phyloP scores from a whole-genome alignment of 1,140 invertebrate genomes.

The Idris sp. region DNA sequence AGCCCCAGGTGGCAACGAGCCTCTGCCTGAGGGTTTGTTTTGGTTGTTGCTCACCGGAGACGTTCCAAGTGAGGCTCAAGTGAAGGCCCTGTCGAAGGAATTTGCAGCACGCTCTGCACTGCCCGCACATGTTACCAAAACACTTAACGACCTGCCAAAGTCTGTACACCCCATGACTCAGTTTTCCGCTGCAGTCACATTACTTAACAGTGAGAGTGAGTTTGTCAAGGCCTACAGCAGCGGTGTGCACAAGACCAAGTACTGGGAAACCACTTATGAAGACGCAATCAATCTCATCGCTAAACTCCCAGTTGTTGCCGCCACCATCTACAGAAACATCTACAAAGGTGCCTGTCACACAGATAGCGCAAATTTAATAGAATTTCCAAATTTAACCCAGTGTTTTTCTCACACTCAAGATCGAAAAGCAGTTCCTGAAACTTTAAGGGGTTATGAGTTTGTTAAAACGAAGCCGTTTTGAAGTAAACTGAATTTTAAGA shows the following conservation, averaged over 20 bases:
- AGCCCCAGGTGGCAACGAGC: constrained; percentile 89
- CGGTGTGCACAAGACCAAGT: constrained; percentile 90
- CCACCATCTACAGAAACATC: constrained; percentile 89
- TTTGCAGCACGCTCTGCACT: constrained; percentile 94
- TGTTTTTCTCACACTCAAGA: too few species aligned
- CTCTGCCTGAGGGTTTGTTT: constrained; percentile 96
- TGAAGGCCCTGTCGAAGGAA: constrained; percentile 90
- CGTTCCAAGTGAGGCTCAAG: constrained; percentile 90
- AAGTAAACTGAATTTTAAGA: too few species aligned
- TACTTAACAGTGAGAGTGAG: constrained; percentile 95
- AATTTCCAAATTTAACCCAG: too few species aligned
- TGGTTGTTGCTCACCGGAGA: constrained; percentile 97
- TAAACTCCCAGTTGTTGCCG: constrained; percentile 95
- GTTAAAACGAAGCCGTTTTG: too few species aligned
- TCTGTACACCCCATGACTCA: constrained; percentile 97
- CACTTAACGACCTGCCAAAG: constrained; percentile 97
- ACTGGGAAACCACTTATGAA: constrained; percentile 96
- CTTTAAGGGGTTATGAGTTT: too few species aligned
- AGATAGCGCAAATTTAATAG: too few species aligned
- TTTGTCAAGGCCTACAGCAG: constrained; percentile 94
- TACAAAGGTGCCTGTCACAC: too few species aligned
- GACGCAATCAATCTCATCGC: constrained; percentile 98
- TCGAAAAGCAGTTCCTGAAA: too few species aligned
- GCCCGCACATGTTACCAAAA: constrained; percentile 94
- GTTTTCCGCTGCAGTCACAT: constrained; percentile 93